These are phyloP conservation scores for Polyergus mexicanus DNA, from an alignment of 1,140 invertebrate genomes.

Conservation along the genomic window DNA sequence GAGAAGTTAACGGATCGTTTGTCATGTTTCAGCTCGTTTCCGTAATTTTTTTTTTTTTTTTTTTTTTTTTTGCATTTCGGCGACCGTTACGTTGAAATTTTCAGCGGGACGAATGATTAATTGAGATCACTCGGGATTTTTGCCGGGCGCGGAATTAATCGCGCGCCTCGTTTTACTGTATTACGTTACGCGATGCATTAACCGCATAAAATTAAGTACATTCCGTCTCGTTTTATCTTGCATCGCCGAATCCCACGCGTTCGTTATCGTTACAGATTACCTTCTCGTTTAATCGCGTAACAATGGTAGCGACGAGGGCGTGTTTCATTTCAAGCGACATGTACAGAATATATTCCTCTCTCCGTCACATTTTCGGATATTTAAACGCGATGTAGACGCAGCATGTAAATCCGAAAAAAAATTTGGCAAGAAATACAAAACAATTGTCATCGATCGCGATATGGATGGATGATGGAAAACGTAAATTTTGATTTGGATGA, in stretches of 20 bases:
- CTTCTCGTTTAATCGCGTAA: constrained; percentile 21
- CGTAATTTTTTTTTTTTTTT: constrained; percentile 36
- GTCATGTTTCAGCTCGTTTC: constrained; percentile 49
- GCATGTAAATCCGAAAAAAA: background rate
- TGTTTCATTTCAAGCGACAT: constrained; percentile 28
- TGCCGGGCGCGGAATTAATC: constrained; percentile 33
- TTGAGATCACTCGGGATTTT: constrained; percentile 49
- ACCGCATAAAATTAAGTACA: constrained; percentile 38
- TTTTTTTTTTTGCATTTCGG: constrained; percentile 13
- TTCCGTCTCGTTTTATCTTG: constrained; percentile 1
- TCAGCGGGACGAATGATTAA: constrained; percentile 38
- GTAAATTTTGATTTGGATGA: background rate
- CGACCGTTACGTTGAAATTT: constrained; percentile 21
- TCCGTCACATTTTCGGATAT: background rate
- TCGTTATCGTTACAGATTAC: constrained; percentile 8
- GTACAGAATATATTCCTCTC: background rate
- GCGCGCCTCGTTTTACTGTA: constrained; percentile 40
- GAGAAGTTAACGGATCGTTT: constrained; percentile 56
- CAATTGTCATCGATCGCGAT: background rate
- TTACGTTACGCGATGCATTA: constrained; percentile 48
- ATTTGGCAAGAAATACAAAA: background rate
- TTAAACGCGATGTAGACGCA: constrained; percentile 18
- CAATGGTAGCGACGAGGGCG: no score
- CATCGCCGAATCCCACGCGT: background rate
- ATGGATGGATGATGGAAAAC: background rate